These are phyloP conservation scores for Drosophila truncata DNA, from an alignment of 1,140 invertebrate species.

Conservation along the genomic window DNA sequence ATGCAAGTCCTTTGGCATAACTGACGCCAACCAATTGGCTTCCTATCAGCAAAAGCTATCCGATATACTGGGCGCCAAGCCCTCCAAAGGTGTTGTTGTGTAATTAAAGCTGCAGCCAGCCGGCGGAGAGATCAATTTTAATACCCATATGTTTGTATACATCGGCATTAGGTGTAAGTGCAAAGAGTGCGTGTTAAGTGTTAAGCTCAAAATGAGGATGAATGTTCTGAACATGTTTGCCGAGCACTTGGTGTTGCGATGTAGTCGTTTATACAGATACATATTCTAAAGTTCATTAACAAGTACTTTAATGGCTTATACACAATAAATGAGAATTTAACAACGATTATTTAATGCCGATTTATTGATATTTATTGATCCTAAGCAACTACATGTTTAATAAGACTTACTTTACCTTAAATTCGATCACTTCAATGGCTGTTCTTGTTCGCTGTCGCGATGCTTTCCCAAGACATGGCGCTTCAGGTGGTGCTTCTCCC, in stretches of 20 bases:
- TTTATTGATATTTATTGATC: neutral
- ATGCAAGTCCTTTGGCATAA: slow-evolving; percentile 85
- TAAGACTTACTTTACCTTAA: neutral
- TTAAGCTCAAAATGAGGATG: slow-evolving; percentile 62
- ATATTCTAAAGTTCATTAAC: slow-evolving; percentile 71
- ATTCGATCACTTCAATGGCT: slow-evolving; percentile 7
- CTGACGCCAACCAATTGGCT: slow-evolving; percentile 85
- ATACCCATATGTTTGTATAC: slow-evolving; percentile 38
- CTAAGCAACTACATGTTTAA: neutral
- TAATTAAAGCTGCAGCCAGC: slow-evolving; percentile 39
- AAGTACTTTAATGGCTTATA: slow-evolving; percentile 69
- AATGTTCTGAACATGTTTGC: slow-evolving; percentile 74
- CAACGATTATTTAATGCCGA: slow-evolving; percentile 28
- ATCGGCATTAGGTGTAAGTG: slow-evolving; percentile 53
- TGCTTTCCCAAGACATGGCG: slow-evolving; percentile 32
- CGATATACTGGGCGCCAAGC: slow-evolving; percentile 86
- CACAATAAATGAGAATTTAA: slow-evolving; percentile 69
- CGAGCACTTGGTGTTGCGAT: slow-evolving; percentile 67
- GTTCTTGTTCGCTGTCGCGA: neutral
- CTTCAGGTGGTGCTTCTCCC: slow-evolving; percentile 37
- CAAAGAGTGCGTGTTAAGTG: slow-evolving; percentile 49
- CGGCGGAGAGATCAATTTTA: slow-evolving; percentile 35
- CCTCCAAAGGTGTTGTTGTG: slow-evolving; percentile 80
- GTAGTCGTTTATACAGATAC: slow-evolving; percentile 60
- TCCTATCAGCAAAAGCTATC: slow-evolving; percentile 86